These are phyloP conservation scores for Peromyscus aztecus DNA, from an alignment of 2,797 vertebrate genomes.

Conservation along the genomic window DNA sequence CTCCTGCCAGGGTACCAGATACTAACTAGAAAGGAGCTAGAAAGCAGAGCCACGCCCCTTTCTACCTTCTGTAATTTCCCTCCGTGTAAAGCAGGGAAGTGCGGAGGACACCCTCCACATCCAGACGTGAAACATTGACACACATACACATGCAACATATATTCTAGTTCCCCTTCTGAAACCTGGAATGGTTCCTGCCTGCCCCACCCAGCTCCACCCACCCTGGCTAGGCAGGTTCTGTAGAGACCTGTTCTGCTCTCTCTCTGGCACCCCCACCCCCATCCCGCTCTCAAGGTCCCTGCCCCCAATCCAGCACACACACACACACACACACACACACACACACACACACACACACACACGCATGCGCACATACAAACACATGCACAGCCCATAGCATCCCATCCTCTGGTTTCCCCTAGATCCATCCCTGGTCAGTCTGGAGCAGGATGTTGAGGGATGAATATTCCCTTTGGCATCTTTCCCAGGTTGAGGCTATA, in stretches of 20 bases:
- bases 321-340: no score
- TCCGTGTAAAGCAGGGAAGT: background rate
- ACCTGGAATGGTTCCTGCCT: constrained; percentile 71
- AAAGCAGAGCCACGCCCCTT: background rate
- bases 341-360: background rate
- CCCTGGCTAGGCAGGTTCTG: constrained; percentile 76
- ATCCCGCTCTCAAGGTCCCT: constrained; percentile 28
- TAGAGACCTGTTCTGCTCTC: constrained; percentile 73
- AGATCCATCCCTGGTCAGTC: background rate
- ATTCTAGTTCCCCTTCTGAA: constrained; percentile 63
- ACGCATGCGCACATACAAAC: background rate
- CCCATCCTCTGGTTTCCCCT: background rate
- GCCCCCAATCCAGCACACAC: background rate
- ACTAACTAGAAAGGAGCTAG: background rate
- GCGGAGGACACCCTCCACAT: background rate
- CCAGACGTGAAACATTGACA: background rate
- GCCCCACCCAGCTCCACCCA: constrained; percentile 76
- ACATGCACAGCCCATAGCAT: background rate
- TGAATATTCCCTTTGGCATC: constrained; percentile 70
- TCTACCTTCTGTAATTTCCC: constrained; percentile 12
- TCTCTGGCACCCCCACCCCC: constrained; percentile 64
- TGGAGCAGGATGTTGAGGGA: background rate
- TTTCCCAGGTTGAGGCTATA: constrained; percentile 44
- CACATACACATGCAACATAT: background rate
- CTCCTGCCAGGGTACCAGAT: constrained; percentile 39